Conservation (phyloP, 2,888 invertebrate species). For the Syrphus vitripennis region DNA sequence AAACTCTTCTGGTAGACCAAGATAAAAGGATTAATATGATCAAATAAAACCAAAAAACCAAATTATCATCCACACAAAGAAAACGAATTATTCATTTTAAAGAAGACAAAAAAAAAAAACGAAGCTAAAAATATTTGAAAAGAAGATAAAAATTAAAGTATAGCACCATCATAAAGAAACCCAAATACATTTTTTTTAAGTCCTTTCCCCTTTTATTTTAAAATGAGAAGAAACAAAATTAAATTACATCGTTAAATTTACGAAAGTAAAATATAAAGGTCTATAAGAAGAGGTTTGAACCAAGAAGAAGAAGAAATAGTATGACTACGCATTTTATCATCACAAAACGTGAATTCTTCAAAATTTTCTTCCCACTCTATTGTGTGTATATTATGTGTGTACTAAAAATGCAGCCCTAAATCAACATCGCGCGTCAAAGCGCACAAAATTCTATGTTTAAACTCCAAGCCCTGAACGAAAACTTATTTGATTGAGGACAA, state of each 20-base stretch:
- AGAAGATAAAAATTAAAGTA: conserved; percentile 34
- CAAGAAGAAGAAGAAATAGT: conserved; percentile 14
- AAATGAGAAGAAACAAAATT: conserved; percentile 28
- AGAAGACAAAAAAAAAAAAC: conserved; percentile 14
- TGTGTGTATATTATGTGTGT: neutral
- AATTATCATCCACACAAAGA: conserved; percentile 47
- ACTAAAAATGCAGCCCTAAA: conserved; percentile 67
- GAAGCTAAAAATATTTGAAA: conserved; percentile 9
- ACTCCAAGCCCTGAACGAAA: conserved; percentile 38
- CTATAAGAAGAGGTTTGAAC: conserved; percentile 33
- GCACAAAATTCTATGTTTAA: conserved; percentile 31
- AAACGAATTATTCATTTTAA: conserved; percentile 55
- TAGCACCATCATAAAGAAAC: conserved; percentile 49
- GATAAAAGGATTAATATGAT: conserved; percentile 68
- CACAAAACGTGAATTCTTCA: conserved; percentile 52
- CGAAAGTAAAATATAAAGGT: conserved; percentile 42
- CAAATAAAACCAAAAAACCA: conserved; percentile 41
- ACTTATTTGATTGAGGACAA: conserved; percentile 59
- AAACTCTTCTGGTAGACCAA: conserved; percentile 39
- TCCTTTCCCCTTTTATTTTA: conserved; percentile 52
- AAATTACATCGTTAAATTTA: conserved; percentile 64
- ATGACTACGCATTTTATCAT: conserved; percentile 63
- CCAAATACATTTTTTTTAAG: conserved; percentile 62
- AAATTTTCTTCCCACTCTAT: conserved; percentile 13
- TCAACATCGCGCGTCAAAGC: conserved; percentile 54